These are phyloP conservation scores for Sorex maritimensis DNA, from an alignment of 2,797 vertebrate genomes.

Conservation along the genomic window DNA sequence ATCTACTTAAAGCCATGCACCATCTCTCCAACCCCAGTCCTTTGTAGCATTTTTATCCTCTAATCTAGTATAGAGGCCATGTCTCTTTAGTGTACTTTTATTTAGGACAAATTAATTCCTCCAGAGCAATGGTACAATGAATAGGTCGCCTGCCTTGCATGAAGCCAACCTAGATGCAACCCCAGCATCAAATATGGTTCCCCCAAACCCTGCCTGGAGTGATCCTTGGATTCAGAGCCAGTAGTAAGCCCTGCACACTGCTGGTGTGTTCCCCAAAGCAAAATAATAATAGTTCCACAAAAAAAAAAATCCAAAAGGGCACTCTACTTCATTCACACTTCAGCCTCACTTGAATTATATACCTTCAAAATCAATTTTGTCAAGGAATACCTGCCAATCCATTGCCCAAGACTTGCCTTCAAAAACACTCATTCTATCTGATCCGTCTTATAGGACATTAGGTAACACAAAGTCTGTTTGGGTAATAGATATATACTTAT, in stretches of 20 bases:
- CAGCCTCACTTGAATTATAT: conserved; percentile 38
- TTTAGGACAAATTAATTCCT: conserved; percentile 44
- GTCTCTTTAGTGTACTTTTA: conserved; percentile 23
- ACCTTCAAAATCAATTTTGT: conserved; percentile 30
- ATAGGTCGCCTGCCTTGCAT: no score
- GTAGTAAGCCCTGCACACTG: no score
- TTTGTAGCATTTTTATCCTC: neutral
- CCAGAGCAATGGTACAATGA: no score
- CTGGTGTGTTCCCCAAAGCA: no score
- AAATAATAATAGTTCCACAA: neutral
- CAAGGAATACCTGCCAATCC: neutral
- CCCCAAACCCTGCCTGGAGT: no score
- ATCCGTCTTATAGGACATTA: neutral
- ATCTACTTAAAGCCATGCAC: no score
- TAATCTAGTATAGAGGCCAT: neutral
- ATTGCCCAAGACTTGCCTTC: neutral
- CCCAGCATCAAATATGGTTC: no score
- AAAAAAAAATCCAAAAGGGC: neutral
- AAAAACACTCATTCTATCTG: neutral
- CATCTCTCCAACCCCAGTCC: neutral
- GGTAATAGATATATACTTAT: neutral
- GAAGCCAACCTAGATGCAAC: no score
- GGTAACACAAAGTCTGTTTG: neutral
- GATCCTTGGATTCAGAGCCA: no score
- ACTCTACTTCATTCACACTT: conserved; percentile 42